phyloP scores from a whole-genome alignment of 2,797 vertebrate species.

The Sus cebifrons region DNA sequence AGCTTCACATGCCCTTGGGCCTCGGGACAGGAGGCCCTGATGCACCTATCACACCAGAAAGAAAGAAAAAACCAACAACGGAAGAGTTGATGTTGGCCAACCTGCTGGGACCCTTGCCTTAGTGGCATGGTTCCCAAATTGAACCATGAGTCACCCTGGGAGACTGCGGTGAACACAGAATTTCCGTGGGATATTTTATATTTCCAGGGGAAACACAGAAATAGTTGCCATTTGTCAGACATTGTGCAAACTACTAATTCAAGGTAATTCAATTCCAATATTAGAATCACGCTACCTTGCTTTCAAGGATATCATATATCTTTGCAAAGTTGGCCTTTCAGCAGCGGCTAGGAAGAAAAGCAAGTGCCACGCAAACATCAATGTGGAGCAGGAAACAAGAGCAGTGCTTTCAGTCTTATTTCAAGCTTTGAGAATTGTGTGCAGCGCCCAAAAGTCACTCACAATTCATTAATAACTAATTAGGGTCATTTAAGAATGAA shows the following conservation, averaged over 20 bases:
- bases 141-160: neutral
- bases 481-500: neutral
- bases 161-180: neutral
- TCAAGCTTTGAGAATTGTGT: neutral
- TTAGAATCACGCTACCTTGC: neutral
- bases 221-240: neutral
- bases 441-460: neutral
- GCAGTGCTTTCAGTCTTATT: neutral
- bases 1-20: neutral
- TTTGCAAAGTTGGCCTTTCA: conserved; percentile 25
- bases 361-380: neutral
- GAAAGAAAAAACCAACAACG: neutral
- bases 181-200: neutral
- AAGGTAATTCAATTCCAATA: neutral
- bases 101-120: neutral
- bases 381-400: neutral
- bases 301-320: neutral
- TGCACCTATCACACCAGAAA: neutral
- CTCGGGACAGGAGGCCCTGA: neutral
- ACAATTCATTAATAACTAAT: neutral
- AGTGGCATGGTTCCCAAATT: neutral
- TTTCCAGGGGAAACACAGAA: neutral
- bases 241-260: neutral
- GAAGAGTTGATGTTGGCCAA: neutral
- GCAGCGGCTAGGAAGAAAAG: neutral